Conservation (phyloP, 2,113 vertebrate species). For the Empidonax traillii region DNA sequence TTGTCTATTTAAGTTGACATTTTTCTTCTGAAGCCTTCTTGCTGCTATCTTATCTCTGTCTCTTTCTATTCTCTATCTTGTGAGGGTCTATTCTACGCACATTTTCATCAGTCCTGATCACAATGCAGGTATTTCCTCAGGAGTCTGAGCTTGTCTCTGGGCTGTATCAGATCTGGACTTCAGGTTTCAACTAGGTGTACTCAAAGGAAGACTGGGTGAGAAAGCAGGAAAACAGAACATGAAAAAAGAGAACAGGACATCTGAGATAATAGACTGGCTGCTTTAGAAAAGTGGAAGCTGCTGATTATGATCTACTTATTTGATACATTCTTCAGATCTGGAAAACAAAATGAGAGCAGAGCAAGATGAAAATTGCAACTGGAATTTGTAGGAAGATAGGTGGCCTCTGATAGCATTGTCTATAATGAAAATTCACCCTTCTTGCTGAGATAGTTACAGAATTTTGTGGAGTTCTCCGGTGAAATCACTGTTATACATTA, state of each 20-base stretch:
- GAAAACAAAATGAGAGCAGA: background rate
- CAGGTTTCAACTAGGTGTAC: no score
- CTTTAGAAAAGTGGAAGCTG: background rate
- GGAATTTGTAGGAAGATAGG: background rate
- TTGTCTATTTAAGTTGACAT: background rate
- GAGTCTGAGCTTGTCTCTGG: background rate
- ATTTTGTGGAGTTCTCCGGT: background rate
- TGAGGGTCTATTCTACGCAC: rapidly evolving
- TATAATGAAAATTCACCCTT: background rate
- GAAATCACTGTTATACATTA: background rate
- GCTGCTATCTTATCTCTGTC: background rate
- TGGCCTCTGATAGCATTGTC: background rate
- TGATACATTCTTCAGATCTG: background rate
- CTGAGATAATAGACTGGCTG: background rate
- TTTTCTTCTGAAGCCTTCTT: background rate
- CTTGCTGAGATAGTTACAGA: background rate
- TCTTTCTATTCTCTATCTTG: background rate
- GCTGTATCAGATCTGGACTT: background rate
- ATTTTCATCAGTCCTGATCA: rapidly evolving
- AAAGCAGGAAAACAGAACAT: background rate
- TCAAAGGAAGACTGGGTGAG: background rate
- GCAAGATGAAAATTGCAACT: background rate
- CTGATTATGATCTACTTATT: conserved; percentile 6
- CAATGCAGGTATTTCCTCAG: background rate
- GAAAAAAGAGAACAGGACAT: background rate